Base-by-base conservation (phyloP, 2,797 vertebrate genomes). In the Percopsis omiscomaycus region DNA sequence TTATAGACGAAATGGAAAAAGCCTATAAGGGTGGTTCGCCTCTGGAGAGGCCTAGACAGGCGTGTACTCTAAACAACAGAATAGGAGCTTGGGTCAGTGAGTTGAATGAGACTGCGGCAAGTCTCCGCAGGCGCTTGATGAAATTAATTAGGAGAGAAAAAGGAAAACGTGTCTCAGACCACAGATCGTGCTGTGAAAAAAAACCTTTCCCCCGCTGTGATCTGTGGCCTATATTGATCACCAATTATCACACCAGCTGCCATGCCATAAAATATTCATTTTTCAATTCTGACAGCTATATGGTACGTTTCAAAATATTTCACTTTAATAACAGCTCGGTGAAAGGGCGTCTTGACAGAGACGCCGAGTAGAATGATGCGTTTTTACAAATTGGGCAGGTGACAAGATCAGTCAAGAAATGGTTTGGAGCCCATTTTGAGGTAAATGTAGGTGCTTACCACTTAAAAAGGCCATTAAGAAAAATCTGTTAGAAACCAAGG, bases 241-340 rank as follows among this genome's bases (percentile, higher is more conserved):
- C 75, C 79, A 82, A 84, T 89, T 89, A 92, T 91, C 72, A 81
- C 84, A 85, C 85, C 87, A 90, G 89, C 88, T 89, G 88, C 84
- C 84, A 86, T 78, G 67, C 68, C 50, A 82, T 90, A 78, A 89
- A 88, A 90, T 81, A 88, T 90, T 90, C 82, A 91, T 89, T 84
- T 79, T 84, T 85, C 55, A 88, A 82, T 84, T 87, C 61, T 85
- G 84, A 89, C 80, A 86, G 84, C 84, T 85, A 83, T 83, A 84
- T 69, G 79, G 81, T 58, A 60, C 73, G 73, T 75, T 79, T 86
- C 16, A 29, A 51, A 68, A 66, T 58, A 72, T 67, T 59, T 50
- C 53, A 66, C 61, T 56, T 76, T 75, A 71, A 77, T 80, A 80
- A 80, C 47, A 78, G 61, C 61, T 48, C 45, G 54, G 29, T 48